phyloP scores from a whole-genome alignment of 2,797 vertebrate genomes.

The Myotis pilosus region DNA sequence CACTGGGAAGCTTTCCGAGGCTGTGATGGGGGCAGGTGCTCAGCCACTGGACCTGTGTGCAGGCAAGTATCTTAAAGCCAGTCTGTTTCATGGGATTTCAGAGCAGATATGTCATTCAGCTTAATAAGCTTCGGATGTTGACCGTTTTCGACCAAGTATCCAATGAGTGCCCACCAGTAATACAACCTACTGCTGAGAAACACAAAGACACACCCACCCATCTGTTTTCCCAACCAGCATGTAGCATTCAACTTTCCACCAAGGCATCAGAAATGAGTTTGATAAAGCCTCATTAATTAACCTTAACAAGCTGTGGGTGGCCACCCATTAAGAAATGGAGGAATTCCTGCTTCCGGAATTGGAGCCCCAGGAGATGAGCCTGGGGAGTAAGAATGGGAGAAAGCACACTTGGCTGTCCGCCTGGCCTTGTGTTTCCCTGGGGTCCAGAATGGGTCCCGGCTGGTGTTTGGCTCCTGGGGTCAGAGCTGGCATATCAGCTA shows the following conservation, averaged over 20 bases:
- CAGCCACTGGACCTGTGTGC: neutral
- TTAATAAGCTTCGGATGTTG: neutral
- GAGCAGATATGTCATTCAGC: neutral
- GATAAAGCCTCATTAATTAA: conserved; percentile 55
- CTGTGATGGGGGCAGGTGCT: neutral
- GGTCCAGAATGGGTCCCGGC: neutral
- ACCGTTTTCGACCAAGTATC: neutral
- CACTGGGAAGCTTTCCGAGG: neutral
- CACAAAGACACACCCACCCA: neutral
- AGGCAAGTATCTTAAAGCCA: neutral
- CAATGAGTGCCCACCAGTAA: neutral
- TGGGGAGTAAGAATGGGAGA: neutral
- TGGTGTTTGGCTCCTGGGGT: neutral
- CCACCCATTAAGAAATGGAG: neutral
- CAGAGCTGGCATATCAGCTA: neutral
- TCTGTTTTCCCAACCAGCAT: neutral
- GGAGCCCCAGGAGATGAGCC: neutral
- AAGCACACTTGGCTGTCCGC: neutral
- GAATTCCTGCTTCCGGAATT: neutral
- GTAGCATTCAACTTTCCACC: neutral
- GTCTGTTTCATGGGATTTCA: neutral
- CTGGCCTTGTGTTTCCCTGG: neutral
- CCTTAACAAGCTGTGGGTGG: conserved; percentile 47
- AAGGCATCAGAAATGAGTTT: conserved; percentile 10
- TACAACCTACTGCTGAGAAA: neutral